Percentiles rank a stretch among this genome's conserved stretches.
These are phyloP conservation scores for Trichonephila clavipes DNA, from an alignment of 1,140 invertebrate species.

Conservation along the genomic window DNA sequence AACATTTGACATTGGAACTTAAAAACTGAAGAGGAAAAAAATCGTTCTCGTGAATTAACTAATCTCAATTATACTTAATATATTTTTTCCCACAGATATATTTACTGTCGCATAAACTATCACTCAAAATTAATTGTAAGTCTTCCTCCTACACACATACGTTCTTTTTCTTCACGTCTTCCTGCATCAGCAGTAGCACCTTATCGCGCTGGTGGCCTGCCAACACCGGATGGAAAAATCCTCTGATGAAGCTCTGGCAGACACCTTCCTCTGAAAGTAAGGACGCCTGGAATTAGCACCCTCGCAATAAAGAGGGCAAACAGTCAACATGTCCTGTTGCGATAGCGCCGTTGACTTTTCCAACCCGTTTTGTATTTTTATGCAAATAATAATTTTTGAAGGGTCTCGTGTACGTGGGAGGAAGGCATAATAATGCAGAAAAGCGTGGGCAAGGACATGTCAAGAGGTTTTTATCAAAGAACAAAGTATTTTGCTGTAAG, in stretches of 20 bases:
- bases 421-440: background rate
- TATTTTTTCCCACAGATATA: no score
- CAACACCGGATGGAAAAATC: background rate
- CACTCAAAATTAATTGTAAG: no score
- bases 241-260: background rate
- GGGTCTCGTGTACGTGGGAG: background rate
- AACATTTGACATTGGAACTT: no score
- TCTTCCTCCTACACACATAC: background rate
- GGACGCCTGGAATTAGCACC: slow-evolving; percentile 20
- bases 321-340: background rate
- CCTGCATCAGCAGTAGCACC: background rate
- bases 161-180: background rate
- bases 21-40: no score
- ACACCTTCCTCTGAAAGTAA: slow-evolving; percentile 15
- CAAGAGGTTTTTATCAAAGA: slow-evolving; percentile 32
- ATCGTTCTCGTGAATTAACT: no score
- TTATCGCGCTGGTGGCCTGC: slow-evolving; percentile 20
- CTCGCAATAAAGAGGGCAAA: slow-evolving; percentile 8
- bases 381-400: slow-evolving; percentile 28
- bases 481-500: slow-evolving; percentile 41
- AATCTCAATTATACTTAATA: no score
- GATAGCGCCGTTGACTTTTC: slow-evolving; percentile 7
- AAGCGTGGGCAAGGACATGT: slow-evolving; percentile 47
- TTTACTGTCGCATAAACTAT: no score
- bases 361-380: background rate